Percentiles rank a stretch among this genome's conserved stretches.
These are phyloP conservation scores for Drosophila yakuba DNA, from an alignment of 1,140 invertebrate species.

Conservation along the genomic window DNA sequence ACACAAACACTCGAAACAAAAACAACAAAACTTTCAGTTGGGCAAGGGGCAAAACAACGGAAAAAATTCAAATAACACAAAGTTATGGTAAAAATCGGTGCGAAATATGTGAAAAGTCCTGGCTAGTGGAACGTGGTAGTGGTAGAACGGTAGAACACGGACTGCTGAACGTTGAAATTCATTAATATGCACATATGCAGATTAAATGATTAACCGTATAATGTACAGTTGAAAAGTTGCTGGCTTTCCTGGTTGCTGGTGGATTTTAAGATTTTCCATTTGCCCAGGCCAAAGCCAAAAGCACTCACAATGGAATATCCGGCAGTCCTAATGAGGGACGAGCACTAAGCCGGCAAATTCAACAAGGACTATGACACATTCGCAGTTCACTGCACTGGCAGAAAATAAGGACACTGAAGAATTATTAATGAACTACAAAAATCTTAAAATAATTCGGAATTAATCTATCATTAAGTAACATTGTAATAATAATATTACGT, in stretches of 20 bases:
- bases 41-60: not conserved
- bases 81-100: not conserved
- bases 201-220: constrained; percentile 77
- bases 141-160: not conserved
- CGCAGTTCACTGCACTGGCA: not conserved
- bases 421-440: too few relatives aligned
- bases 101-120: not conserved
- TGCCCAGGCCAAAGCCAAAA: not conserved
- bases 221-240: constrained; percentile 10
- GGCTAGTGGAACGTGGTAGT: not conserved
- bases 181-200: constrained; percentile 82
- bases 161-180: constrained; percentile 26
- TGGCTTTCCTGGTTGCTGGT: not conserved
- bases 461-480: too few relatives aligned
- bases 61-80: constrained; percentile 3
- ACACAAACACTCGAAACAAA: constrained; percentile 42
- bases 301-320: not conserved
- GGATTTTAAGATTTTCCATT: constrained; percentile 5
- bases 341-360: not conserved
- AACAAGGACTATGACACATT: too few relatives aligned
- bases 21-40: constrained; percentile 31
- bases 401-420: not conserved
- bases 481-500: too few relatives aligned
- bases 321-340: constrained; percentile 17
- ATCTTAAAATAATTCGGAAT: too few relatives aligned